phyloP scores from a whole-genome alignment of 2,888 invertebrate species.

The Trachelus tabidus region DNA sequence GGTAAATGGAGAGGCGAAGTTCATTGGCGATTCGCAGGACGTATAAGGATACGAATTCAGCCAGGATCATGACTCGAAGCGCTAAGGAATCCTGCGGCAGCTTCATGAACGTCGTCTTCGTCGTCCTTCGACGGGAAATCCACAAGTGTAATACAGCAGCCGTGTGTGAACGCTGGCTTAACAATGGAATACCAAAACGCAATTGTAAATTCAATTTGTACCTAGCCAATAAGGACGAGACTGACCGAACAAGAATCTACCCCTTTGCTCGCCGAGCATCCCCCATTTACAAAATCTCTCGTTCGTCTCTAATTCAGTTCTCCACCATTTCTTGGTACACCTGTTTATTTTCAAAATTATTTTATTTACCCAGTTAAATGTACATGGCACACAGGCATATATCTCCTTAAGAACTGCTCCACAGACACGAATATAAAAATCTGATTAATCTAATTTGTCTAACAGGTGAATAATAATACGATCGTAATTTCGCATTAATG shows the following conservation, averaged over 20 bases:
- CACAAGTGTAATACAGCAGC: background rate
- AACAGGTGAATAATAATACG: too few species aligned
- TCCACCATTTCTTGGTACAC: too few species aligned
- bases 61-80: background rate
- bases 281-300: background rate
- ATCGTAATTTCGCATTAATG: too few species aligned
- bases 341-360: too few species aligned
- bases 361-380: too few species aligned
- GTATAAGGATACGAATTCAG: conserved; percentile 17
- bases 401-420: too few species aligned
- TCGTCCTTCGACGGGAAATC: background rate
- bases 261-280: background rate
- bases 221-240: background rate
- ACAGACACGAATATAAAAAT: too few species aligned
- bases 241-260: background rate
- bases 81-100: background rate
- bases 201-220: conserved; percentile 1
- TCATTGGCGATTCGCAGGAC: conserved; percentile 45
- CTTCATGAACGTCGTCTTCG: background rate
- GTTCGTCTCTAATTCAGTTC: background rate
- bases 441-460: too few species aligned
- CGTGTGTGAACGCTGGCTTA: background rate
- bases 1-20: conserved; percentile 20
- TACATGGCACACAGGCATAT: too few species aligned
- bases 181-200: background rate